These are phyloP conservation scores for Paradoxurus hermaphroditus DNA, from an alignment of 2,113 vertebrate genomes.

Conservation along the genomic window DNA sequence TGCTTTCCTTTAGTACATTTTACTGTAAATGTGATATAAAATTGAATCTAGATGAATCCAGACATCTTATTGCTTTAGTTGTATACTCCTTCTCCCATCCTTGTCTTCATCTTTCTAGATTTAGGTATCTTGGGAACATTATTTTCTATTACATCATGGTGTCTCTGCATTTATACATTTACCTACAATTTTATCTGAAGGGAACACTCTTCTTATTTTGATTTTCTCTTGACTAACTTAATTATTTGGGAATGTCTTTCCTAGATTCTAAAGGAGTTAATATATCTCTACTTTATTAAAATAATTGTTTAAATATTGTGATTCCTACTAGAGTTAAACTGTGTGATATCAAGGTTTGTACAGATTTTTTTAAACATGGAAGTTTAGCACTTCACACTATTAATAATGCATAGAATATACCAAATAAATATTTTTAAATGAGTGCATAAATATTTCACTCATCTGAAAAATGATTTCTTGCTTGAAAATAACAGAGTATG, in stretches of 20 bases:
- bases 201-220: not conserved
- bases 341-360: not conserved
- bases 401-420: not conserved
- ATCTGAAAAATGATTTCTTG: not conserved
- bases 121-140: not conserved
- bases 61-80: not conserved
- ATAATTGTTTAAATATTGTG: not conserved
- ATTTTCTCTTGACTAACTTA: not conserved
- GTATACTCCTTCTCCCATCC: not conserved
- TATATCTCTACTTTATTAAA: not conserved
- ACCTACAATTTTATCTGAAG: not conserved
- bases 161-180: not conserved
- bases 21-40: not conserved
- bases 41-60: not conserved
- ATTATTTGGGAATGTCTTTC: not conserved
- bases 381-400: not conserved
- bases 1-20: not conserved
- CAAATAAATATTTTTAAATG: not conserved
- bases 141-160: not conserved
- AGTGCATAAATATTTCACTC: not conserved
- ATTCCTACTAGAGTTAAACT: not conserved
- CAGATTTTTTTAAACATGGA: not conserved
- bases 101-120: not conserved
- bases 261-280: not conserved
- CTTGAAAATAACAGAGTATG: not conserved